phyloP scores from a whole-genome alignment of 1,140 invertebrate species.

The Heterodera carotae region DNA sequence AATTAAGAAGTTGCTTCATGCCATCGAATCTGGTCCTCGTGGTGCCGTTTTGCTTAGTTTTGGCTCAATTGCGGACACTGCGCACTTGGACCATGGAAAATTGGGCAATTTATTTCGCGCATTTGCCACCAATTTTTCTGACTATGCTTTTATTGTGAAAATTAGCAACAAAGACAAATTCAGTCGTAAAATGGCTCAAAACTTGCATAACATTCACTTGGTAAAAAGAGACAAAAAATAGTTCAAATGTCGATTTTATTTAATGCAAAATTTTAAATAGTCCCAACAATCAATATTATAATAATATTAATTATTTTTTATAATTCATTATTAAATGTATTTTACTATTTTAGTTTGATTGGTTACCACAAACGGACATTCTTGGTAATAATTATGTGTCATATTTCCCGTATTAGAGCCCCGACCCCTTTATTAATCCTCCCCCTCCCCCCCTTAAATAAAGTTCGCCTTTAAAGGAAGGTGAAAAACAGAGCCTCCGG shows the following conservation, averaged over 20 bases:
- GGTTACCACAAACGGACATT: slow-evolving; percentile 45
- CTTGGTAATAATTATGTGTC: slow-evolving; percentile 37
- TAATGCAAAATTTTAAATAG: slow-evolving; percentile 24
- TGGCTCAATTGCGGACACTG: slow-evolving; percentile 42
- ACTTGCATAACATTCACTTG: slow-evolving; percentile 39
- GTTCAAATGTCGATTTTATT: slow-evolving; percentile 30
- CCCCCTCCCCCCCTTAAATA: no score
- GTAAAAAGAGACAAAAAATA: slow-evolving; percentile 33
- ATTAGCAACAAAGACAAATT: slow-evolving; percentile 36
- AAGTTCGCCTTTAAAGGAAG: no score
- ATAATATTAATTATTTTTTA: slow-evolving; percentile 38
- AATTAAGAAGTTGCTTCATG: no score
- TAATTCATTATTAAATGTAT: neutral
- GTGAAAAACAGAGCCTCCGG: no score
- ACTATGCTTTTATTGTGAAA: slow-evolving; percentile 52
- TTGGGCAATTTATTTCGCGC: slow-evolving; percentile 34
- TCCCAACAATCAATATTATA: no score
- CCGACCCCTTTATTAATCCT: no score
- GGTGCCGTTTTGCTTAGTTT: slow-evolving; percentile 43
- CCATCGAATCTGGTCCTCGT: slow-evolving; percentile 13
- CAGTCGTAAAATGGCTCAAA: slow-evolving; percentile 30
- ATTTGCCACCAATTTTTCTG: slow-evolving; percentile 42
- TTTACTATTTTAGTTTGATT: slow-evolving; percentile 15
- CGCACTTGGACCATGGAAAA: slow-evolving; percentile 20
- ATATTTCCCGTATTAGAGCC: no score